phyloP scores from a whole-genome alignment of 1,140 invertebrate genomes.

The Leptopilina boulardi region DNA sequence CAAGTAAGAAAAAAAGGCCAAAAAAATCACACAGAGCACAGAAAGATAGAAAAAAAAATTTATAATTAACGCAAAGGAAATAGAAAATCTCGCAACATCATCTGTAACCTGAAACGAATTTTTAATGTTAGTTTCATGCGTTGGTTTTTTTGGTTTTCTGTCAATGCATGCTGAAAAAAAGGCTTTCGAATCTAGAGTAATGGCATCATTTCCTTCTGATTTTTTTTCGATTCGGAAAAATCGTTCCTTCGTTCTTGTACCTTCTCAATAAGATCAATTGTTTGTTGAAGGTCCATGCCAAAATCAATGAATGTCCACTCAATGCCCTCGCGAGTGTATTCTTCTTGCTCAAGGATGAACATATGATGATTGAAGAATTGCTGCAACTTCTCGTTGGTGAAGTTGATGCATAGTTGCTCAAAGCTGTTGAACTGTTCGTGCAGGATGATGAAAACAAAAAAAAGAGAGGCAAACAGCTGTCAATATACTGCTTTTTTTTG shows the following conservation, averaged over 20 bases:
- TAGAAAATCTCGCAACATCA: constrained; percentile 50
- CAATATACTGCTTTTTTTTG: constrained; percentile 61
- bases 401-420: constrained; percentile 83
- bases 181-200: constrained; percentile 25
- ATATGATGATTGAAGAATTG: constrained; percentile 87
- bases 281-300: constrained; percentile 85
- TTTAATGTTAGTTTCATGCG: constrained; percentile 51
- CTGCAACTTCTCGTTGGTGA: constrained; percentile 85
- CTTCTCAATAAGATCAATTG: constrained; percentile 86
- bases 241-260: constrained; percentile 67
- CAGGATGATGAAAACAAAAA: constrained; percentile 65
- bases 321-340: constrained; percentile 84
- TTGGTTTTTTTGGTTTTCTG: background rate
- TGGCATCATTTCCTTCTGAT: background rate
- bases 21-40: constrained; percentile 66
- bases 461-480: constrained; percentile 67
- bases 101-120: constrained; percentile 49
- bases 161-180: constrained; percentile 55
- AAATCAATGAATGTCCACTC: constrained; percentile 87
- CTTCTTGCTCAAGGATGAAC: constrained; percentile 85
- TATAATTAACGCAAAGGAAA: constrained; percentile 55
- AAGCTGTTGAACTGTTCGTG: constrained; percentile 76
- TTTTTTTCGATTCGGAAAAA: background rate
- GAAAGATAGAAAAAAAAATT: constrained; percentile 54
- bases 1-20: background rate